A percentile compares a stretch with the other conserved stretches of the same genome.
These are phyloP conservation scores for Microtus richardsoni DNA, from an alignment of 2,113 vertebrate species.

Conservation along the genomic window DNA sequence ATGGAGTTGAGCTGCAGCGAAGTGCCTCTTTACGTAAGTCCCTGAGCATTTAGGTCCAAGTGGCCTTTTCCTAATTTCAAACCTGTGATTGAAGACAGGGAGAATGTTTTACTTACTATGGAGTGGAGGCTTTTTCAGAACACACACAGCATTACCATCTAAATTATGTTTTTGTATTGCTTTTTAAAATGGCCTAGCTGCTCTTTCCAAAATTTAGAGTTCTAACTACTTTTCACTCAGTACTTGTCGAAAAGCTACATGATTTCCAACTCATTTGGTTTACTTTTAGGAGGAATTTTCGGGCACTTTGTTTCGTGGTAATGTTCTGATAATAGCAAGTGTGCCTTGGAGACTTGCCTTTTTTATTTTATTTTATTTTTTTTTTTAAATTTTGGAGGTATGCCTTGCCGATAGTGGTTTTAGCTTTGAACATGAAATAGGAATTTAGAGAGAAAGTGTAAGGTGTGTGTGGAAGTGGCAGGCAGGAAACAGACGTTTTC, in stretches of 20 bases:
- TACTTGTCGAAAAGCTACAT: background rate
- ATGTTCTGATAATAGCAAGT: background rate
- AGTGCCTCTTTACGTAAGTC: slow-evolving; percentile 95
- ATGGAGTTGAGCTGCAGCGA: slow-evolving; percentile 92
- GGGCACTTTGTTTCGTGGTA: background rate
- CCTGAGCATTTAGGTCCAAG: slow-evolving; percentile 25
- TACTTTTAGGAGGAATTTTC: background rate
- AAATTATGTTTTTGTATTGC: background rate
- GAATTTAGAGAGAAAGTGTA: background rate
- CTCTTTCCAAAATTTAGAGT: slow-evolving; percentile 40
- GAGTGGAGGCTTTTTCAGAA: slow-evolving; percentile 10
- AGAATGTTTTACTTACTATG: slow-evolving; percentile 39
- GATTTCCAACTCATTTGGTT: background rate
- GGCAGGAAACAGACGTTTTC: background rate
- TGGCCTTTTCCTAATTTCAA: slow-evolving; percentile 70
- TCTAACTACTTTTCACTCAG: slow-evolving; percentile 54
- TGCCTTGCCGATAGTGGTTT: background rate
- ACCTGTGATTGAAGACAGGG: slow-evolving; percentile 58
- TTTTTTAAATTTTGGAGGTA: background rate
- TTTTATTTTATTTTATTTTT: background rate
- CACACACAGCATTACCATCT: slow-evolving; percentile 47
- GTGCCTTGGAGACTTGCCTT: background rate
- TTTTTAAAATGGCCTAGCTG: slow-evolving; percentile 61
- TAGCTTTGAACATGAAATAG: background rate
- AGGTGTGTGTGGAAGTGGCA: background rate